These are phyloP conservation scores for Alviniconcha marisindica DNA, from an alignment of 1,140 invertebrate genomes.

Conservation along the genomic window DNA sequence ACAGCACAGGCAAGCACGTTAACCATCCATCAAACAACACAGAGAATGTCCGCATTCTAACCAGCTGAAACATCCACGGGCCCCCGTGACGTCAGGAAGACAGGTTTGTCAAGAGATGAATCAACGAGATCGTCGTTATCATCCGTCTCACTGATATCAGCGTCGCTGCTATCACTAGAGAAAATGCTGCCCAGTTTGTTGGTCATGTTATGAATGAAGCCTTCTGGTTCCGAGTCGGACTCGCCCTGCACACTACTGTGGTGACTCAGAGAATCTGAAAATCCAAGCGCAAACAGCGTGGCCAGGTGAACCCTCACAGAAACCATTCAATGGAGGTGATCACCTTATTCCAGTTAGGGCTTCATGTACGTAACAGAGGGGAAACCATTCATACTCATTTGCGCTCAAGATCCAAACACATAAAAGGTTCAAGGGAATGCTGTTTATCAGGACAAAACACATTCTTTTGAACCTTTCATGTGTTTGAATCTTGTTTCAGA, in stretches of 20 bases:
- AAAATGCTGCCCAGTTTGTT: slow-evolving; percentile 80
- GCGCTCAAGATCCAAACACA: too few species aligned
- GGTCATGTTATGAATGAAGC: slow-evolving; percentile 70
- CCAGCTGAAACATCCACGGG: slow-evolving; percentile 66
- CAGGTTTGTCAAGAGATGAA: slow-evolving; percentile 68
- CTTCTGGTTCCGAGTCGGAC: slow-evolving; percentile 88
- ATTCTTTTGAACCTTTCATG: too few species aligned
- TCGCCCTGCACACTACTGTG: slow-evolving; percentile 81
- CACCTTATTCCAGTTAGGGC: too few species aligned
- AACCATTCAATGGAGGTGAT: too few species aligned
- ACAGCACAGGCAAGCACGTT: too few species aligned
- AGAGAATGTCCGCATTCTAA: slow-evolving; percentile 36
- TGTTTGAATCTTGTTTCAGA: too few species aligned
- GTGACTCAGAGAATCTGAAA: slow-evolving; percentile 69
- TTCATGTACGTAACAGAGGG: too few species aligned
- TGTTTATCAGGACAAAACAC: too few species aligned
- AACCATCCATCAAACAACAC: slow-evolving; percentile 31
- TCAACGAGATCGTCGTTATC: slow-evolving; percentile 74
- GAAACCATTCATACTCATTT: background rate
- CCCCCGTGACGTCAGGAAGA: slow-evolving; percentile 72
- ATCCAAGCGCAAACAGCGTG: background rate
- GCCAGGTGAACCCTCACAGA: background rate
- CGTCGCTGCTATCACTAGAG: slow-evolving; percentile 83
- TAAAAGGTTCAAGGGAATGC: too few species aligned
- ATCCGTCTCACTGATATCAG: slow-evolving; percentile 82